phyloP scores from a whole-genome alignment of 2,888 invertebrate genomes.

The Cephus pulcher region DNA sequence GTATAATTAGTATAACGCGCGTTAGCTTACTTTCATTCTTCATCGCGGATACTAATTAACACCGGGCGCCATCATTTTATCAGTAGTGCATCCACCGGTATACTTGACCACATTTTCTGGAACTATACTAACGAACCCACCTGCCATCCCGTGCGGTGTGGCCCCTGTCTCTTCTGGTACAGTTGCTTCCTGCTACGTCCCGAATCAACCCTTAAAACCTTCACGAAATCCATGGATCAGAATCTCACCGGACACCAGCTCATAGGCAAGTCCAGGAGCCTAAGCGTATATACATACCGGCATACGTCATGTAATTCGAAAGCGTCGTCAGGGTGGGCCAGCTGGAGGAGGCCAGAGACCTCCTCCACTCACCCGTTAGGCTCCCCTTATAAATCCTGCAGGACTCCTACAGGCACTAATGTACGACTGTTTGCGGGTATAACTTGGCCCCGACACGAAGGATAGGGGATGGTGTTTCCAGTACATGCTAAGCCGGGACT shows the following conservation, averaged over 20 bases:
- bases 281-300: background rate
- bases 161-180: background rate
- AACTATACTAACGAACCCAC: background rate
- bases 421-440: conserved; percentile 68
- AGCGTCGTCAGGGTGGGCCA: conserved; percentile 3
- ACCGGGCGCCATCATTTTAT: background rate
- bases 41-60: background rate
- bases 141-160: background rate
- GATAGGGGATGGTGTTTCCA: conserved; percentile 61
- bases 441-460: conserved; percentile 66
- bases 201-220: background rate
- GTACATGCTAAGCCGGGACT: conserved; percentile 64
- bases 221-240: background rate
- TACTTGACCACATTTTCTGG: background rate
- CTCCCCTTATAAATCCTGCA: conserved; percentile 65
- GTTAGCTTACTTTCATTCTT: background rate
- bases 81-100: background rate
- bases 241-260: background rate
- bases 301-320: background rate
- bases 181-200: background rate
- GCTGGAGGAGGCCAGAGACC: conserved; percentile 38
- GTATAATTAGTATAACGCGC: background rate
- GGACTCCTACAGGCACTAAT: conserved; percentile 65
- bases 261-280: background rate
- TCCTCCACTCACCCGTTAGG: conserved; percentile 49